Percentiles rank a stretch among this genome's conserved stretches.
Evolutionary conservation across 2,113 vertebrate genomes (phyloP).

Genomic region (Trematomus loennbergii): DNA sequence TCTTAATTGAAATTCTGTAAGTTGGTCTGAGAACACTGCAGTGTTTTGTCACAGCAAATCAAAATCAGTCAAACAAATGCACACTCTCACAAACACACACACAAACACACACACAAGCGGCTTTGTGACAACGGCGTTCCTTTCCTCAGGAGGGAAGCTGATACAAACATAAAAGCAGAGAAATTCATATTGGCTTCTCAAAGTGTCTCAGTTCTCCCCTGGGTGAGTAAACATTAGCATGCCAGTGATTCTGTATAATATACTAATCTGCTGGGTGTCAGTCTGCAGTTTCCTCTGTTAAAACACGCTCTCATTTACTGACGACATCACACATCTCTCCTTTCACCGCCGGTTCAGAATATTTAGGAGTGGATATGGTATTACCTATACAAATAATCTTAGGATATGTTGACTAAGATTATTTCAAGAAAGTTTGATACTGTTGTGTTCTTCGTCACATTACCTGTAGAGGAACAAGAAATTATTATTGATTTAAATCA

Average conservation of each 20-base stretch:
- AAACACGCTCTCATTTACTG: conserved; percentile 5
- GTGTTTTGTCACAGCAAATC: conserved; percentile 56
- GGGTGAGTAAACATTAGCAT: conserved; percentile 65
- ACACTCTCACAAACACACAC: background rate
- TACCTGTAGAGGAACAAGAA: background rate
- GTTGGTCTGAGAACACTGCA: conserved; percentile 22
- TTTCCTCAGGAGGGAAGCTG: conserved; percentile 55
- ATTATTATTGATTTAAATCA: background rate
- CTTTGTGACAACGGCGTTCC: conserved; percentile 18
- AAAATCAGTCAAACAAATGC: conserved; percentile 12
- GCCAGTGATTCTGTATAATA: conserved; percentile 59
- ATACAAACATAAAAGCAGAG: conserved; percentile 70
- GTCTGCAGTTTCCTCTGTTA: conserved; percentile 17
- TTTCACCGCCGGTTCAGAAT: conserved; percentile 5
- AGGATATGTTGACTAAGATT: background rate
- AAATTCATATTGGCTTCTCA: conserved; percentile 65
- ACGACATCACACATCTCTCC: conserved; percentile 5
- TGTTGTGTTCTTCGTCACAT: background rate
- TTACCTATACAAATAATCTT: background rate
- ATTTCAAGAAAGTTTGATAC: background rate
- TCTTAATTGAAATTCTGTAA: conserved; percentile 57
- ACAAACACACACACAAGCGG: background rate
- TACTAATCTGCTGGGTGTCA: conserved; percentile 60
- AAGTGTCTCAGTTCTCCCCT: conserved; percentile 54
- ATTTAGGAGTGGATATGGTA: background rate